Percentiles rank a stretch among this genome's conserved stretches.
Evolutionary conservation across 2,888 invertebrate species (phyloP).

Genomic region (Pristionchus entomophagus): DNA sequence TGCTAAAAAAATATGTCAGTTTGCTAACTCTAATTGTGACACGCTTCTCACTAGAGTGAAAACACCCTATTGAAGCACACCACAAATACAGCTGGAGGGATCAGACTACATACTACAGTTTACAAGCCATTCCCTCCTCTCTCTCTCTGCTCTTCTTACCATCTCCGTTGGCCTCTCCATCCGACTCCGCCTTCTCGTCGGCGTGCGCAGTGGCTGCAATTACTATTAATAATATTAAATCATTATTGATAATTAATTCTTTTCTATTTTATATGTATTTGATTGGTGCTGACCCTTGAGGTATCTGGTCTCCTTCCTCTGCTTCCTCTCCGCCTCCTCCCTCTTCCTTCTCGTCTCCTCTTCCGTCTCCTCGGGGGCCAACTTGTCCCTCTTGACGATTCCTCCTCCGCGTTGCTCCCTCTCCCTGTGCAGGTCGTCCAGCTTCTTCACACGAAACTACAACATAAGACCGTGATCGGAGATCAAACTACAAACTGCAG

Average conservation of each 20-base stretch:
- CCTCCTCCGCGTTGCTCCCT: constrained; percentile 42
- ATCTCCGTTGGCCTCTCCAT: constrained; percentile 40
- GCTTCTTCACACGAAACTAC: constrained; percentile 42
- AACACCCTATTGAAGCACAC: not conserved
- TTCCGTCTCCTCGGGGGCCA: constrained; percentile 43
- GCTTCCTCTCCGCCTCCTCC: constrained; percentile 17
- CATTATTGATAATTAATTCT: not conserved
- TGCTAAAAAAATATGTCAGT: too few species aligned
- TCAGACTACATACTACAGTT: not conserved
- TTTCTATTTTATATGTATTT: too few species aligned
- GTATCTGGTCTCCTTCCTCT: constrained; percentile 39
- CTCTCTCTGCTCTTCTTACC: not conserved
- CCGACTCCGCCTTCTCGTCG: constrained; percentile 25
- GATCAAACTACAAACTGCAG: not conserved
- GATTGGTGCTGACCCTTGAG: constrained; percentile 18
- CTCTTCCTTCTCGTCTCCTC: constrained; percentile 31
- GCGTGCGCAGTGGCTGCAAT: not conserved
- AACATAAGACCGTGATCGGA: not conserved
- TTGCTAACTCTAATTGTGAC: too few species aligned
- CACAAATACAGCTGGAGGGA: not conserved
- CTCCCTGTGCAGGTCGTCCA: constrained; percentile 46
- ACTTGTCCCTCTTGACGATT: constrained; percentile 41
- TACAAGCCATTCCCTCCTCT: too few species aligned
- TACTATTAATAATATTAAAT: too few species aligned
- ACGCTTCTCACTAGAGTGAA: too few species aligned